Conservation (phyloP, 23 tunicate species). For the Styela plicata region DNA sequence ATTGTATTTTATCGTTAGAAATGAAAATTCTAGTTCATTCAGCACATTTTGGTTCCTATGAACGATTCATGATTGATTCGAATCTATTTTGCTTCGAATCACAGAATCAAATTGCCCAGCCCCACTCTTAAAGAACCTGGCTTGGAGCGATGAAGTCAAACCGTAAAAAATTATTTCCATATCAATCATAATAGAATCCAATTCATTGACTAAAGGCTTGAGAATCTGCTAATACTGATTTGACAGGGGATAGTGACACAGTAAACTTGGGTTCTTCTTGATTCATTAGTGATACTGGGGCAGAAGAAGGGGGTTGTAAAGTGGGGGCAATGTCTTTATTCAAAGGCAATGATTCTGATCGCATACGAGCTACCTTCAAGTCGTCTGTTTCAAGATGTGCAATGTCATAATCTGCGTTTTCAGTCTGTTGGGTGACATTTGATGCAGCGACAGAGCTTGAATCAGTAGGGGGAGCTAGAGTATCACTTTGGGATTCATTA, state of each 20-base stretch:
- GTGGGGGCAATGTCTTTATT: slow-evolving; percentile 14
- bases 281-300: slow-evolving; percentile 19
- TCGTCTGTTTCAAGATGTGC: slow-evolving; percentile 25
- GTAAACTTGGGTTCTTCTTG: slow-evolving; percentile 19
- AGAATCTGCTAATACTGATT: background rate
- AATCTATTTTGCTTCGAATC: too few species aligned
- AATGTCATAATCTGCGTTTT: background rate
- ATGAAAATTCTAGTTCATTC: too few species aligned
- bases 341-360: background rate
- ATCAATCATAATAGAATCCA: too few species aligned
- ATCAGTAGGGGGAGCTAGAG: background rate
- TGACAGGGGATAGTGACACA: slow-evolving; percentile 27
- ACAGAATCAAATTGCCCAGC: too few species aligned
- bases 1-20: too few species aligned
- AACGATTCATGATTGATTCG: too few species aligned
- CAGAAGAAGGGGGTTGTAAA: slow-evolving; percentile 22
- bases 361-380: slow-evolving; percentile 6
- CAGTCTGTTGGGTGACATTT: background rate
- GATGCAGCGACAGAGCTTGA: background rate
- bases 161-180: too few species aligned
- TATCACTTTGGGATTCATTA: background rate
- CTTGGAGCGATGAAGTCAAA: too few species aligned
- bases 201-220: background rate
- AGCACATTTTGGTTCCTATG: too few species aligned
- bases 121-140: too few species aligned